phyloP scores from a whole-genome alignment of 2,888 invertebrate species.

The Cephus pygmeus region DNA sequence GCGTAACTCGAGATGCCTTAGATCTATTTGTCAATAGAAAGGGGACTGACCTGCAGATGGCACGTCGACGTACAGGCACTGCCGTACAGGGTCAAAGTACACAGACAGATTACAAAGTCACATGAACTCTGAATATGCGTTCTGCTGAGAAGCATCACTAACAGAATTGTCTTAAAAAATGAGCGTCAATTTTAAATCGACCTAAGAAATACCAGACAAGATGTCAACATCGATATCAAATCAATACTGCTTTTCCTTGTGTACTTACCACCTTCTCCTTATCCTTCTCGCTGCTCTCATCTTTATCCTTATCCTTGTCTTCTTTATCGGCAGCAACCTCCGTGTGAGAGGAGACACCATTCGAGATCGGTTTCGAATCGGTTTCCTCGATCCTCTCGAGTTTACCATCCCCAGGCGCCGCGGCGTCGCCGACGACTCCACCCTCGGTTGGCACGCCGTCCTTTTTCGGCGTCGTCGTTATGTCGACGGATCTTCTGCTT shows the following conservation, averaged over 20 bases:
- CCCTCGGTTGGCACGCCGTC: conserved; percentile 67
- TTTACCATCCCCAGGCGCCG: conserved; percentile 68
- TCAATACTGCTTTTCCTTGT: background rate
- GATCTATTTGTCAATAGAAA: background rate
- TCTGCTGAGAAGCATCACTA: background rate
- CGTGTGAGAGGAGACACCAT: conserved; percentile 76
- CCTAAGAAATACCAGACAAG: conserved; percentile 8
- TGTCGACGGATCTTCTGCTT: conserved; percentile 89
- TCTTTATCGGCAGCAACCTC: conserved; percentile 70
- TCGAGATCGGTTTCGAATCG: conserved; percentile 80
- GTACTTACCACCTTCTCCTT: conserved; percentile 69
- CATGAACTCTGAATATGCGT: background rate
- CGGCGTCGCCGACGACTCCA: conserved; percentile 70
- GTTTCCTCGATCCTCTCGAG: conserved; percentile 82
- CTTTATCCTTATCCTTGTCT: conserved; percentile 77
- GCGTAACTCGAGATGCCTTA: background rate
- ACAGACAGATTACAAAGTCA: no score
- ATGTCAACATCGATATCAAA: background rate
- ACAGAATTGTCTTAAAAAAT: background rate
- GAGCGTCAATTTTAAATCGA: background rate
- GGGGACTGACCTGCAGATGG: background rate
- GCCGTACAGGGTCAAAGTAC: background rate
- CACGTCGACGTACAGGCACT: background rate
- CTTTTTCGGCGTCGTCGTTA: conserved; percentile 77
- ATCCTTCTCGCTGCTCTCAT: conserved; percentile 76